A percentile compares a stretch with the other conserved stretches of the same genome.
Evolutionary conservation across 2,113 vertebrate species (phyloP).

Genomic region (Emydocephalus ijimae): DNA sequence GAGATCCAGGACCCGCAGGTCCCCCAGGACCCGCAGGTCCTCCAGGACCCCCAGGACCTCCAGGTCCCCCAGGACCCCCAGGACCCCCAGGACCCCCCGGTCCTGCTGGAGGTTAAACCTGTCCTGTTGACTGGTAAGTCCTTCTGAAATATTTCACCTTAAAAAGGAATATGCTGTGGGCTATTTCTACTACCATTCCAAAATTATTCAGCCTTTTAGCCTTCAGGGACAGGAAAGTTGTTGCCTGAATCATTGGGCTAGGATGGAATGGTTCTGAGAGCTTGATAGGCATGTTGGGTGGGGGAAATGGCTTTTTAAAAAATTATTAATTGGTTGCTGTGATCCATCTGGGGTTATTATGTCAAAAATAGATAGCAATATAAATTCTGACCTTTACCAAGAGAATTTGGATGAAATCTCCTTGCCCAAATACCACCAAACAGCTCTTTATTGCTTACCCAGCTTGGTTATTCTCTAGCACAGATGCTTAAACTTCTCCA

Average conservation of each 20-base stretch:
- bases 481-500: neutral
- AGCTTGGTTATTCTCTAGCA: neutral
- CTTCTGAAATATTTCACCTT: neutral
- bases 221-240: neutral
- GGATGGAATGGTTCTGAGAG: neutral
- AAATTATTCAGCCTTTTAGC: neutral
- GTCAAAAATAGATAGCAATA: neutral
- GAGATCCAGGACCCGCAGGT: neutral
- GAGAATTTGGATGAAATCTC: neutral
- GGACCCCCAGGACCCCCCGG: too few relatives aligned
- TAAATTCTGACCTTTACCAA: neutral
- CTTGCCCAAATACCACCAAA: neutral
- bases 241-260: neutral
- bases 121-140: neutral
- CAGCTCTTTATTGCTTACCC: neutral
- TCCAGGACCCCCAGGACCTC: rapidly evolving
- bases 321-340: neutral
- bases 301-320: neutral
- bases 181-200: too few relatives aligned
- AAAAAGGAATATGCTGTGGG: too few relatives aligned
- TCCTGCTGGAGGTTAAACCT: neutral
- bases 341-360: neutral
- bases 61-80: rapidly evolving
- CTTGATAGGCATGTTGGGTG: neutral
- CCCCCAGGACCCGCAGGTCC: neutral